phyloP scores from a whole-genome alignment of 2,888 invertebrate genomes.

The Holacanthella duospinosa region DNA sequence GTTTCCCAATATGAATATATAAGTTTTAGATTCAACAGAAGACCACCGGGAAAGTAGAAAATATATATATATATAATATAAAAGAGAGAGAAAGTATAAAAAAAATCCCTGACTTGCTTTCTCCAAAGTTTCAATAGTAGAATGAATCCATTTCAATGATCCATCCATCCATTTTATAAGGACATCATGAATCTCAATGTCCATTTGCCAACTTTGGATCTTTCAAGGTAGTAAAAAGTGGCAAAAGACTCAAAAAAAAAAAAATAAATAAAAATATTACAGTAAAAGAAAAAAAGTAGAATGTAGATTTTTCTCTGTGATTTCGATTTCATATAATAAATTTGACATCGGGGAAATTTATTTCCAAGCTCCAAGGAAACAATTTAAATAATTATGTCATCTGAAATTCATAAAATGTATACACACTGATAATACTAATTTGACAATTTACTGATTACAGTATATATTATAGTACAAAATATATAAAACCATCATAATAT shows the following conservation, averaged over 20 bases:
- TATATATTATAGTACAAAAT: too few relatives aligned
- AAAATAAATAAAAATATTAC: neutral
- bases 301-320: too few relatives aligned
- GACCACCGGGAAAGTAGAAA: too few relatives aligned
- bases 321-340: too few relatives aligned
- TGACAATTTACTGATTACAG: too few relatives aligned
- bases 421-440: too few relatives aligned
- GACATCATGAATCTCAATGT: slow-evolving; percentile 5
- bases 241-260: neutral
- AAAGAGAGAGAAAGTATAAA: neutral
- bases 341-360: neutral
- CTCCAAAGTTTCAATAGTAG: slow-evolving; percentile 4
- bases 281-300: neutral
- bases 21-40: slow-evolving; percentile 17
- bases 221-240: neutral
- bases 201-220: neutral
- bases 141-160: neutral
- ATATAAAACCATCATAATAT: too few relatives aligned
- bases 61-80: too few relatives aligned
- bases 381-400: too few relatives aligned
- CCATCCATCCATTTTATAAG: slow-evolving; percentile 4
- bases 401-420: too few relatives aligned
- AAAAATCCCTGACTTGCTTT: neutral
- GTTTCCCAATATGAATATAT: slow-evolving; percentile 35
- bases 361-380: too few relatives aligned